phyloP scores from a whole-genome alignment of 2,113 vertebrate species.

The Tympanuchus pallidicinctus region DNA sequence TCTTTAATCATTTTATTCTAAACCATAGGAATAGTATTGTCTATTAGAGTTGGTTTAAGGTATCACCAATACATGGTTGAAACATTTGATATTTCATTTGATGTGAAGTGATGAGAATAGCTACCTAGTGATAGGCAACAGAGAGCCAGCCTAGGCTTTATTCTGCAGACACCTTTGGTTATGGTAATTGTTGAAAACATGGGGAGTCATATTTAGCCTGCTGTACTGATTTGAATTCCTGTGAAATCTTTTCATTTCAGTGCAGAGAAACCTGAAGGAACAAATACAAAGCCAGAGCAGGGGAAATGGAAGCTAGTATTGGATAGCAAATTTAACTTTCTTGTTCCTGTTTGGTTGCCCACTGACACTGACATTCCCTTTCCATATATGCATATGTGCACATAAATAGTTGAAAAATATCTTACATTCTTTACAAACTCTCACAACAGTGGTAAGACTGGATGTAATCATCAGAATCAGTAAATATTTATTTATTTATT shows the following conservation, averaged over 20 bases:
- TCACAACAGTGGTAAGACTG: neutral
- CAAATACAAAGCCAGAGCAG: neutral
- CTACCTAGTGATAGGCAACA: neutral
- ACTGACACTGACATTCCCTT: neutral
- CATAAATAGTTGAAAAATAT: neutral
- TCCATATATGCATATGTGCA: neutral
- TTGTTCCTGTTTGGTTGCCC: neutral
- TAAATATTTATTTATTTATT: neutral
- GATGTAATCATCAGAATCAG: neutral
- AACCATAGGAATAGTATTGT: neutral
- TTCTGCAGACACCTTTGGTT: slow-evolving; percentile 44
- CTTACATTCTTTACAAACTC: neutral
- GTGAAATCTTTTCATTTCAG: neutral
- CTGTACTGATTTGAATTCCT: neutral
- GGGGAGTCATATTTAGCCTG: neutral
- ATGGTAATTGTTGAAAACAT: slow-evolving; percentile 20
- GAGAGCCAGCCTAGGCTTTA: neutral
- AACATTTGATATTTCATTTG: neutral
- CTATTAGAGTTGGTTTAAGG: neutral
- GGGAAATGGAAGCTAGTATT: neutral
- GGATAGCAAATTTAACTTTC: neutral
- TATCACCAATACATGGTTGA: neutral
- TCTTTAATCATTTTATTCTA: neutral
- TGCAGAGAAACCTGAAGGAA: neutral
- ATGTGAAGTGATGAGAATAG: neutral